Conservation (phyloP, 1,140 invertebrate species). For the Pararge aegeria region DNA sequence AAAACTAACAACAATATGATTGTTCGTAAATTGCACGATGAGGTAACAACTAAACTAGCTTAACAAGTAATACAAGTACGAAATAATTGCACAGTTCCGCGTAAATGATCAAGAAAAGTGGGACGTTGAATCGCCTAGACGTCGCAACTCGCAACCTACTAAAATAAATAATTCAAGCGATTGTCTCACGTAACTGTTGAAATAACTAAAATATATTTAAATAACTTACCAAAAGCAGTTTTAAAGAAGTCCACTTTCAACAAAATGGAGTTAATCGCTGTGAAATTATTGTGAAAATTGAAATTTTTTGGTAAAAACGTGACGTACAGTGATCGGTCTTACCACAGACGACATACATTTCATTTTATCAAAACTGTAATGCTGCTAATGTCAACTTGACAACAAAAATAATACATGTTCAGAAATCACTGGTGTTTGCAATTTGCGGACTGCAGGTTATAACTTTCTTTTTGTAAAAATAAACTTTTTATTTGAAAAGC, state of each 20-base stretch:
- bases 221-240: background rate
- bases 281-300: constrained; percentile 2
- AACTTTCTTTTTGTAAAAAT: too few species aligned
- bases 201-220: background rate
- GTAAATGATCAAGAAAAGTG: constrained; percentile 12
- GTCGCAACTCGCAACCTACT: constrained; percentile 13
- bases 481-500: too few species aligned
- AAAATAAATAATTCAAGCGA: background rate
- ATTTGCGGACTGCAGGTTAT: too few species aligned
- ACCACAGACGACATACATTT: background rate
- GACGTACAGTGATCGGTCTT: constrained; percentile 3
- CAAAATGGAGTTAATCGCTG: background rate
- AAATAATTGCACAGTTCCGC: constrained; percentile 11
- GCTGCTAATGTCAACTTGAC: background rate
- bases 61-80: background rate
- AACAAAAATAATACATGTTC: background rate
- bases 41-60: background rate
- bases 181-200: background rate
- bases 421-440: too few species aligned
- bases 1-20: background rate
- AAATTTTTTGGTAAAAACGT: background rate
- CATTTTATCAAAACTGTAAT: background rate
- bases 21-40: background rate
- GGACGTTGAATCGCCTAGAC: background rate
- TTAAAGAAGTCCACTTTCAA: background rate